Percentiles rank a stretch among this genome's conserved stretches.
Conservation (phyloP, 35 echinoderm and acorn worm genomes). For the Lytechinus variegatus region DNA sequence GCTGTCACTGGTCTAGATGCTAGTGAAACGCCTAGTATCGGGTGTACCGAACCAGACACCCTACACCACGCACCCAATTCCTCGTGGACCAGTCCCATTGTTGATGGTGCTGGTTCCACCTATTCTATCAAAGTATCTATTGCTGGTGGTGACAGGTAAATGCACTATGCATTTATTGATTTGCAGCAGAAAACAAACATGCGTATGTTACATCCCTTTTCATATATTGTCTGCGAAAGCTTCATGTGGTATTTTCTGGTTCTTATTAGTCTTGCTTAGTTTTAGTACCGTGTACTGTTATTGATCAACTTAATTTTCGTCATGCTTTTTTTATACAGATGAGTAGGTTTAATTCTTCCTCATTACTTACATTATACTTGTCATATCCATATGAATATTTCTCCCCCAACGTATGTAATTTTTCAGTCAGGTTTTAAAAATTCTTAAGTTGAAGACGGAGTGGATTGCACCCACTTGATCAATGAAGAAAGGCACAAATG, state of each 20-base stretch:
- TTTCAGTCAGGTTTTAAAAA: too few species aligned
- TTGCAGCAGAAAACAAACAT: background rate
- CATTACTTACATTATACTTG: too few species aligned
- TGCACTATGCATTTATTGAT: slow-evolving; percentile 7
- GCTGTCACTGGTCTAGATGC: slow-evolving; percentile 36
- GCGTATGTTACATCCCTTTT: background rate
- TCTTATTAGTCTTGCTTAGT: background rate
- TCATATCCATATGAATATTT: too few species aligned
- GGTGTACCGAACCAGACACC: slow-evolving; percentile 23
- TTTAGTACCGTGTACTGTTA: too few species aligned
- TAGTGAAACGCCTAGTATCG: slow-evolving; percentile 19
- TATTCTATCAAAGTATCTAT: background rate
- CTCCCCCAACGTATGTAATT: too few species aligned
- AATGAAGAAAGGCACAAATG: too few species aligned
- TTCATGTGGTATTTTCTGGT: background rate
- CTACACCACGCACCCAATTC: slow-evolving; percentile 45
- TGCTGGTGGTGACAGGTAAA: slow-evolving; percentile 33
- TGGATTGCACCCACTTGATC: too few species aligned
- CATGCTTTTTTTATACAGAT: too few species aligned
- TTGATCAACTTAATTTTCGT: too few species aligned
- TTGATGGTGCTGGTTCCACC: background rate
- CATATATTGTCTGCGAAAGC: background rate
- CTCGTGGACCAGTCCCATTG: slow-evolving; percentile 21
- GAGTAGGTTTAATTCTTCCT: too few species aligned
- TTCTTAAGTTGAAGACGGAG: too few species aligned